Conservation (phyloP, 2,888 invertebrate genomes). For the Tachina fera region DNA sequence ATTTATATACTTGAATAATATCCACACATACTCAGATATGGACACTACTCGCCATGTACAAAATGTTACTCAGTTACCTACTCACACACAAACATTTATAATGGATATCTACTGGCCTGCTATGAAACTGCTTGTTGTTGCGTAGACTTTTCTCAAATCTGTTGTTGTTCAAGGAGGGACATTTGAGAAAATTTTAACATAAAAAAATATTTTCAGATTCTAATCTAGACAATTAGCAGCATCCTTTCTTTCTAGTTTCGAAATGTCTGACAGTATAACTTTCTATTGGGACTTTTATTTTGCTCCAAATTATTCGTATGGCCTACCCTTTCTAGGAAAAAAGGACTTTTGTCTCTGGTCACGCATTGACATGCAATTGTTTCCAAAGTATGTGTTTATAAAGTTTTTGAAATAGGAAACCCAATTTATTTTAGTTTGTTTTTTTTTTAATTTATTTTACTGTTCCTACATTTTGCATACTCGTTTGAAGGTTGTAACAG, state of each 20-base stretch:
- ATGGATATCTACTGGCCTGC: background rate
- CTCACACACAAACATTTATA: background rate
- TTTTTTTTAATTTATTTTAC: background rate
- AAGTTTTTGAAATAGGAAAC: constrained; percentile 39
- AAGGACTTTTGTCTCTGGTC: background rate
- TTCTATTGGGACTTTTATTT: no score
- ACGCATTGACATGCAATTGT: background rate
- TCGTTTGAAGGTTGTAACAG: background rate
- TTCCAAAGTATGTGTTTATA: background rate
- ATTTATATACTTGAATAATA: constrained; percentile 59
- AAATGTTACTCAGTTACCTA: background rate
- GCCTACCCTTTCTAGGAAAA: background rate
- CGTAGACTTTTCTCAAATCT: background rate
- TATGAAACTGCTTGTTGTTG: constrained; percentile 31
- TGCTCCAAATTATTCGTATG: no score
- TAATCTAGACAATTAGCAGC: no score
- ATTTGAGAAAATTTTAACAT: background rate
- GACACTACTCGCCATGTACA: background rate
- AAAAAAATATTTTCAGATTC: background rate
- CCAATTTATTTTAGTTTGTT: constrained; percentile 56
- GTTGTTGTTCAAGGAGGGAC: background rate
- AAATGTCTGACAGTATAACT: no score
- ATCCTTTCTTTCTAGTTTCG: no score
- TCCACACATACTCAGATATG: constrained; percentile 11
- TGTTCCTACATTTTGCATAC: constrained; percentile 12